Percentiles rank a stretch among this genome's conserved stretches.
Conservation (phyloP, 1,140 invertebrate species). For the Platorchestia sp. region DNA sequence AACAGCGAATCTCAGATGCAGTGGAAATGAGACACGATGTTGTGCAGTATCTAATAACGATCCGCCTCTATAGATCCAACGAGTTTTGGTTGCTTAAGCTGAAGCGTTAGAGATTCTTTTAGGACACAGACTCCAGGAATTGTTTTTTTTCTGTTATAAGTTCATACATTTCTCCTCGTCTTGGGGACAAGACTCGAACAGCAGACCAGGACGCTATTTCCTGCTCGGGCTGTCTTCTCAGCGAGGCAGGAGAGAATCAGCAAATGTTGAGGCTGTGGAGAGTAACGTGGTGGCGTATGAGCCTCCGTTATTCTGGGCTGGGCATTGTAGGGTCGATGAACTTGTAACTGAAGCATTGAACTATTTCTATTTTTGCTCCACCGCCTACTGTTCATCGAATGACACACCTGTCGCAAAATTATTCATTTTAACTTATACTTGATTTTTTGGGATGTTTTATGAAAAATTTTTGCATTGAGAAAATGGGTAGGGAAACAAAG, state of each 20-base stretch:
- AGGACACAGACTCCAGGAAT: no score
- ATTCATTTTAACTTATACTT: background rate
- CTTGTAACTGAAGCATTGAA: background rate
- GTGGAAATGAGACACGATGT: no score
- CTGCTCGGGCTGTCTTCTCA: no score
- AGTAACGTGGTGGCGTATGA: background rate
- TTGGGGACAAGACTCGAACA: no score
- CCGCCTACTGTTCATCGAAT: background rate
- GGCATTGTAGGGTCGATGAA: background rate
- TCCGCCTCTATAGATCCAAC: no score
- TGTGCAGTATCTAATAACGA: no score
- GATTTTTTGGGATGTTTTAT: background rate
- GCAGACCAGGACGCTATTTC: no score
- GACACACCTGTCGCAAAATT: background rate
- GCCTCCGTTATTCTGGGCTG: background rate
- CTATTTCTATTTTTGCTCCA: background rate
- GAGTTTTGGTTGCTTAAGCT: no score
- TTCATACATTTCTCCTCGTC: no score
- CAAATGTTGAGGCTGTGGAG: background rate
- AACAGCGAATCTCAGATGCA: no score
- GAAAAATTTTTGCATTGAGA: background rate
- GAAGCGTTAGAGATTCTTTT: no score
- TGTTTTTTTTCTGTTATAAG: no score
- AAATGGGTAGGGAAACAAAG: background rate
- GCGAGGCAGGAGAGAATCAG: background rate